Evolutionary conservation across 2,888 invertebrate species (phyloP).

Genomic region (Nebria brevicollis): DNA sequence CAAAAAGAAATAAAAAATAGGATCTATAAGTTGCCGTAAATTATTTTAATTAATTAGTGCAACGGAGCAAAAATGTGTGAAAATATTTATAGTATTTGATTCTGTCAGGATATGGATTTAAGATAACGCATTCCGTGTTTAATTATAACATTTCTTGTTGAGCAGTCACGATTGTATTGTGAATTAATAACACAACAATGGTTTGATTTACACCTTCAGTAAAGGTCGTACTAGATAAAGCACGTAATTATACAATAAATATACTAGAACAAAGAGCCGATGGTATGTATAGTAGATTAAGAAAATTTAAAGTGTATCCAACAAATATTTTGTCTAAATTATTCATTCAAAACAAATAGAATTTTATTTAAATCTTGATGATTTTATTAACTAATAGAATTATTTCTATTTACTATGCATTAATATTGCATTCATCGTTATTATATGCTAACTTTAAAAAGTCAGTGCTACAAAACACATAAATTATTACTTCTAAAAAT

Average conservation of each 20-base stretch:
- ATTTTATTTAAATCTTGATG: no score
- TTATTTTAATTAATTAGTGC: not conserved
- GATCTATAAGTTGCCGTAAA: not conserved
- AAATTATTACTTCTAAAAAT: not conserved
- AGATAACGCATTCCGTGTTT: not conserved
- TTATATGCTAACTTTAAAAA: no score
- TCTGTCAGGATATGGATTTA: not conserved
- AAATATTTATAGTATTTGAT: not conserved
- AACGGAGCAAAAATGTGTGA: not conserved
- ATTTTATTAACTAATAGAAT: no score
- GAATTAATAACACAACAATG: not conserved
- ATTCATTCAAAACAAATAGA: not conserved
- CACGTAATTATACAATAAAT: conserved; percentile 43
- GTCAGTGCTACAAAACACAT: no score
- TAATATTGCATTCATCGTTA: no score
- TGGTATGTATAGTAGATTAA: conserved; percentile 22
- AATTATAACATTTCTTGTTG: not conserved
- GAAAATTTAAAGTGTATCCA: conserved; percentile 30
- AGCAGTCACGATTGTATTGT: not conserved
- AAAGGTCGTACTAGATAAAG: conserved; percentile 25
- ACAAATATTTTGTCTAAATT: no score
- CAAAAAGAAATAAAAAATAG: no score
- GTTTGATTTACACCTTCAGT: conserved; percentile 27
- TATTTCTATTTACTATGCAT: no score
- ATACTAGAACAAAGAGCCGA: conserved; percentile 29